A percentile compares a stretch with the other conserved stretches of the same genome.
phyloP scores from a whole-genome alignment of 1,140 invertebrate species.

The Monomorium pharaonis region DNA sequence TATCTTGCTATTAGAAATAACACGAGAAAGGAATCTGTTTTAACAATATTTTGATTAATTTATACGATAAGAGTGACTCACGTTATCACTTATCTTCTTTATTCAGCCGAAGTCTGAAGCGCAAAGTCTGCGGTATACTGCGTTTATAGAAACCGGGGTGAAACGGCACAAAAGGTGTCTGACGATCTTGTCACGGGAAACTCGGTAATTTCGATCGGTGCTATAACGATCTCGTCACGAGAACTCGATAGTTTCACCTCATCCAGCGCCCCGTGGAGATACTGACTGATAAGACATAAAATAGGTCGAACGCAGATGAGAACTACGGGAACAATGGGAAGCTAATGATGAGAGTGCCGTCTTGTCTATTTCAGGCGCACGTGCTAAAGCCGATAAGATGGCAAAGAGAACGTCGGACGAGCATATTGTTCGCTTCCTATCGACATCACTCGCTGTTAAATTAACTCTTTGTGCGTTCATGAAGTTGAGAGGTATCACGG shows the following conservation, averaged over 20 bases:
- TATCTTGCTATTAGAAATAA: background rate
- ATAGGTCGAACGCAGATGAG: conserved; percentile 71
- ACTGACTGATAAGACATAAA: conserved; percentile 71
- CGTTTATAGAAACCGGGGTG: background rate
- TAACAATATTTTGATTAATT: background rate
- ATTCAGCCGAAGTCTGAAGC: background rate
- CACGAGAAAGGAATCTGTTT: background rate
- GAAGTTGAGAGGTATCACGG: background rate
- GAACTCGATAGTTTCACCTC: conserved; percentile 53
- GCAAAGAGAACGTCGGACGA: conserved; percentile 60
- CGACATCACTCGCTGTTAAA: conserved; percentile 21
- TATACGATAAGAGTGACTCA: background rate
- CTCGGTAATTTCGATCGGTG: background rate
- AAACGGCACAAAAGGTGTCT: background rate
- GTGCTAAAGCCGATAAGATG: conserved; percentile 53
- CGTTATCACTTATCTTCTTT: background rate
- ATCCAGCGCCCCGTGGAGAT: conserved; percentile 20
- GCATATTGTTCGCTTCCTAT: conserved; percentile 66
- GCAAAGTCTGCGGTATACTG: too few species aligned
- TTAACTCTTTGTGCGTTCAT: conserved; percentile 19
- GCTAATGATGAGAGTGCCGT: conserved; percentile 71
- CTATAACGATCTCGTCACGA: conserved; percentile 39
- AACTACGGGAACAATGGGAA: conserved; percentile 67
- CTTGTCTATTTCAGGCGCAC: conserved; percentile 44
- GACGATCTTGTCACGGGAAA: background rate